These are phyloP conservation scores for Porites divaricata DNA, from an alignment of 92 coral and sea anemone genomes.

Conservation along the genomic window DNA sequence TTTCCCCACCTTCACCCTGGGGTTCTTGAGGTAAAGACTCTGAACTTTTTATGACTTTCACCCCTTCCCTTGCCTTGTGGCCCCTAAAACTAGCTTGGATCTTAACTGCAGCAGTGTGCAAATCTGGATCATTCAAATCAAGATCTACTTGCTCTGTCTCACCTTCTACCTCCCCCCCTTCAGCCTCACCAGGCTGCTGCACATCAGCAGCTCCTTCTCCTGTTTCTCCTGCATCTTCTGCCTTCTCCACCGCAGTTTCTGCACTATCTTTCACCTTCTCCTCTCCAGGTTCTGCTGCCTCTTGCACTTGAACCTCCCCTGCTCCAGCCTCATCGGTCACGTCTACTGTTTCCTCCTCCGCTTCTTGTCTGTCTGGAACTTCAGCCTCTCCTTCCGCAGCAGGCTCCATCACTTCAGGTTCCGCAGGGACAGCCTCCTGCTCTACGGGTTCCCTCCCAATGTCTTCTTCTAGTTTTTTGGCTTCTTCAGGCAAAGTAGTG, in stretches of 20 bases:
- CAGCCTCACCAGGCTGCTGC: slow-evolving; percentile 51
- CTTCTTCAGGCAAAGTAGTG: slow-evolving; percentile 1
- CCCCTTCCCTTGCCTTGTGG: slow-evolving; percentile 83
- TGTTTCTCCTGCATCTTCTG: slow-evolving; percentile 17
- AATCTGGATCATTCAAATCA: slow-evolving; percentile 84
- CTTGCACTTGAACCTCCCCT: slow-evolving; percentile 29
- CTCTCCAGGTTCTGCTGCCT: slow-evolving; percentile 12
- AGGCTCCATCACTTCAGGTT: slow-evolving; percentile 21
- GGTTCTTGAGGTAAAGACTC: slow-evolving; percentile 40
- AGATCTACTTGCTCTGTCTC: slow-evolving; percentile 57
- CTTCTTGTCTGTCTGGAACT: slow-evolving; percentile 21
- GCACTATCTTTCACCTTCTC: slow-evolving; percentile 23
- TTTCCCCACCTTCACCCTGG: slow-evolving; percentile 6
- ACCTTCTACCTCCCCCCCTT: slow-evolving; percentile 35
- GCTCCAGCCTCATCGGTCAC: slow-evolving; percentile 12
- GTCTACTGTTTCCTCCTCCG: slow-evolving; percentile 10
- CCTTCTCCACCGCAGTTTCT: background rate
- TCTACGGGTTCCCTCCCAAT: background rate
- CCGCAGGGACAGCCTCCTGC: slow-evolving; percentile 55
- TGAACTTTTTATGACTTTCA: slow-evolving; percentile 59
- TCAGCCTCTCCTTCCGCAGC: slow-evolving; percentile 9
- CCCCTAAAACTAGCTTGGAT: slow-evolving; percentile 97
- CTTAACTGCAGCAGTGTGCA: slow-evolving; percentile 84
- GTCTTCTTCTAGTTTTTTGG: slow-evolving; percentile 20
- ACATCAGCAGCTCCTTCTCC: slow-evolving; percentile 12